Percentiles rank a stretch among this genome's conserved stretches.
phyloP scores from a whole-genome alignment of 2,113 vertebrate genomes.

The Mustela nigripes region DNA sequence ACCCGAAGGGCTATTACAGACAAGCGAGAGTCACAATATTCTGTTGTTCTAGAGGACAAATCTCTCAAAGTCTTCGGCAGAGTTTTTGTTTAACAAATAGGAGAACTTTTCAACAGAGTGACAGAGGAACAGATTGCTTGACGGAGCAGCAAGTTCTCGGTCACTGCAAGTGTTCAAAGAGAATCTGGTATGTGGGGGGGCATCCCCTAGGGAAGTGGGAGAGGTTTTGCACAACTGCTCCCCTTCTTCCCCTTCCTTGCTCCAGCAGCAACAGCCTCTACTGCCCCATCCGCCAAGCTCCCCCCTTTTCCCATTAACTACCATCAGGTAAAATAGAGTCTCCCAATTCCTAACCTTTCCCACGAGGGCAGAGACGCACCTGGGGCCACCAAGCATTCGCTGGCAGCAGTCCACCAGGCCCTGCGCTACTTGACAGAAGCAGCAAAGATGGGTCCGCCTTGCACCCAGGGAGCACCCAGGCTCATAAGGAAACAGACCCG shows the following conservation, averaged over 20 bases:
- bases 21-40: not conserved
- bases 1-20: not conserved
- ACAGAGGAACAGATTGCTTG: not conserved
- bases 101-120: not conserved
- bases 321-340: not conserved
- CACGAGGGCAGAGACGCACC: not conserved
- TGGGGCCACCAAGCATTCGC: not conserved
- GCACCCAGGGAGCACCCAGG: not conserved
- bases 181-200: not conserved
- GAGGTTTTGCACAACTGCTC: not conserved
- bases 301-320: not conserved
- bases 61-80: not conserved
- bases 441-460: accelerated
- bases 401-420: not conserved
- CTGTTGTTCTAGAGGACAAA: not conserved
- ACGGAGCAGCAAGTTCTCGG: not conserved
- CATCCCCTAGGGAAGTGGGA: not conserved
- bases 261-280: not conserved
- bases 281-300: accelerated
- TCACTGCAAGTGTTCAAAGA: not conserved
- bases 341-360: not conserved
- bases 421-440: not conserved
- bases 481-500: not conserved
- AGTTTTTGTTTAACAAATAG: not conserved
- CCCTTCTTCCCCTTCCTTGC: accelerated